Base-by-base conservation (phyloP, 2,888 invertebrate species). In the Callimorpha dominula region DNA sequence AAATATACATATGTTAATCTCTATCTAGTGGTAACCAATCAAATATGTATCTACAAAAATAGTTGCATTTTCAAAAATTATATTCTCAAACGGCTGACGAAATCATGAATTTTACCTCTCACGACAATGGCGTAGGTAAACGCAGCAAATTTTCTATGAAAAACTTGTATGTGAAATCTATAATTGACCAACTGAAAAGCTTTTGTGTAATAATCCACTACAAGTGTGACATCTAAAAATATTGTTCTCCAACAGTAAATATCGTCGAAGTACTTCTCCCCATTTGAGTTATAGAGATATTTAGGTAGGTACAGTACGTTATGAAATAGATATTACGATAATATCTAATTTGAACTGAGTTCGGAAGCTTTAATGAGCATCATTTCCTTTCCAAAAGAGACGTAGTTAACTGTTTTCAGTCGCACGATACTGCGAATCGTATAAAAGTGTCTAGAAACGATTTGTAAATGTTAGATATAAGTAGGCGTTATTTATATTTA, bases 1-100 rank as follows among this genome's bases (percentile, higher is more conserved):
- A 94, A 95, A 95, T 94, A 94, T 93, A 89, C 76, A 86, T 86
- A 85, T 90, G 87, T 92, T 90, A 93, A 93, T 91, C 85, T 95
- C 92, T 95, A 94, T 94, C 90, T 94, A 95, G 91, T 92, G 92
- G 93, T 94, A 93, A 90, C 92, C 90, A 93, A 95, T 95, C 84
- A 93, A 92, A 94, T 93, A 94, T 93, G 84, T 84, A 91, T 93
- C 95, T 95, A 95, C 95, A 95, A 95, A 95, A 95, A 95, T 95
- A 95, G 95, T 95, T 93, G 91, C 91, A 93, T 94, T 94, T 91
- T 89, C 83, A 93, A 94, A 93, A 84, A 92, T 87, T 89, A 88
- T 87, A 86, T 80, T 78, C 86, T 83, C 86, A 89, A 81, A 88
- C 85, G 85, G 89, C 87, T 86, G 89, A 87, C 81, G 80, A 88